phyloP scores from a whole-genome alignment of 2,113 vertebrate genomes.

The Ictidomys tridecemlineatus region DNA sequence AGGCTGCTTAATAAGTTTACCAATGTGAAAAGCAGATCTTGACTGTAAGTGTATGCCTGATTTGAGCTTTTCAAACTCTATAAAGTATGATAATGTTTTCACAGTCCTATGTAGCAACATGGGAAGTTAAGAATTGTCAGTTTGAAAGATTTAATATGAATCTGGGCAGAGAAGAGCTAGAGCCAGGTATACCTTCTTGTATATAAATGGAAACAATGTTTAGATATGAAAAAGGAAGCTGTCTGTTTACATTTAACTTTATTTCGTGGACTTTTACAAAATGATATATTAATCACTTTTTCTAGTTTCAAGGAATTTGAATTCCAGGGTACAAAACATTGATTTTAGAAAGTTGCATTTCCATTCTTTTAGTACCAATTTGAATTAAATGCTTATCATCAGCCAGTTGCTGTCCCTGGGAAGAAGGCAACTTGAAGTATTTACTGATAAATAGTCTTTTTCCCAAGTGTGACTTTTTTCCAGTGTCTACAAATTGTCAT shows the following conservation, averaged over 20 bases:
- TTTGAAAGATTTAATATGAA: conserved; percentile 21
- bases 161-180: conserved; percentile 9
- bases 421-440: conserved; percentile 50
- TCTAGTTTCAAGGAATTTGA: conserved; percentile 71
- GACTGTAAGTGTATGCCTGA: conserved; percentile 22
- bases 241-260: conserved; percentile 76
- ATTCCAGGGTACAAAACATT: conserved; percentile 69
- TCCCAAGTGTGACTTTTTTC: conserved; percentile 67
- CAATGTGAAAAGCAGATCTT: conserved; percentile 59
- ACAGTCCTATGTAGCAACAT: neutral
- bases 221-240: conserved; percentile 58
- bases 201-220: conserved; percentile 59
- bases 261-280: conserved; percentile 74
- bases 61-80: conserved; percentile 56
- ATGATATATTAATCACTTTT: conserved; percentile 69
- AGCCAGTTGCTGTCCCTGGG: conserved; percentile 66
- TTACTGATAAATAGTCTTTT: conserved; percentile 55
- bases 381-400: conserved; percentile 37
- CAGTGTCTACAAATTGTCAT: neutral
- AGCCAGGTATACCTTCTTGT: conserved; percentile 53
- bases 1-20: conserved; percentile 59
- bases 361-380: conserved; percentile 10
- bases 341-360: conserved; percentile 1
- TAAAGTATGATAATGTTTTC: neutral
- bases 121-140: conserved; percentile 4